Percentiles rank a stretch among this genome's conserved stretches.
phyloP scores from a whole-genome alignment of 2,113 vertebrate genomes.

The Lontra canadensis region DNA sequence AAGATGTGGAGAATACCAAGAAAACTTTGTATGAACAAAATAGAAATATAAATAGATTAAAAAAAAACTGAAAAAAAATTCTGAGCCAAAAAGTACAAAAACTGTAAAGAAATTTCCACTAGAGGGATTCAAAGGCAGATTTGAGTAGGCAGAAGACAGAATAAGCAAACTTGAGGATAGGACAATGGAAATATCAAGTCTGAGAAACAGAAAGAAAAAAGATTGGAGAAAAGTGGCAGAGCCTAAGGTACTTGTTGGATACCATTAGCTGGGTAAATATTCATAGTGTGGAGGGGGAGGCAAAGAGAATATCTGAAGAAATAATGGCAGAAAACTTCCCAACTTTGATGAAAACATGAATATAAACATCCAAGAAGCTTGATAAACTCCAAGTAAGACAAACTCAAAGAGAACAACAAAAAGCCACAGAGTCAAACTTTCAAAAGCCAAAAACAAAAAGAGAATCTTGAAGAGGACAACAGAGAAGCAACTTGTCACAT shows the following conservation, averaged over 20 bases:
- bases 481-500: neutral
- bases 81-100: neutral
- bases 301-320: neutral
- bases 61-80: neutral
- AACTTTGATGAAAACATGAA: neutral
- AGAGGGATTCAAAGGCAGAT: neutral
- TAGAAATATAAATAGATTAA: neutral
- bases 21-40: neutral
- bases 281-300: neutral
- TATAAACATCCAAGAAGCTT: neutral
- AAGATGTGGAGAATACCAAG: neutral
- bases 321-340: neutral
- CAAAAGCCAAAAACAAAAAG: neutral
- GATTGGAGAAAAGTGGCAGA: neutral
- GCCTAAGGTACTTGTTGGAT: neutral
- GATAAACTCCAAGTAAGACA: neutral
- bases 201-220: neutral
- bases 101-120: neutral
- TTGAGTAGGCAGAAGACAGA: neutral
- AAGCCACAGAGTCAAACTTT: neutral
- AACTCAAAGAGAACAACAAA: neutral
- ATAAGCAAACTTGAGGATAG: neutral
- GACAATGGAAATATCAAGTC: neutral
- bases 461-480: neutral
- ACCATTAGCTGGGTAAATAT: neutral